phyloP scores from a whole-genome alignment of 2,797 vertebrate species.

The Alcedo quadribrachys region DNA sequence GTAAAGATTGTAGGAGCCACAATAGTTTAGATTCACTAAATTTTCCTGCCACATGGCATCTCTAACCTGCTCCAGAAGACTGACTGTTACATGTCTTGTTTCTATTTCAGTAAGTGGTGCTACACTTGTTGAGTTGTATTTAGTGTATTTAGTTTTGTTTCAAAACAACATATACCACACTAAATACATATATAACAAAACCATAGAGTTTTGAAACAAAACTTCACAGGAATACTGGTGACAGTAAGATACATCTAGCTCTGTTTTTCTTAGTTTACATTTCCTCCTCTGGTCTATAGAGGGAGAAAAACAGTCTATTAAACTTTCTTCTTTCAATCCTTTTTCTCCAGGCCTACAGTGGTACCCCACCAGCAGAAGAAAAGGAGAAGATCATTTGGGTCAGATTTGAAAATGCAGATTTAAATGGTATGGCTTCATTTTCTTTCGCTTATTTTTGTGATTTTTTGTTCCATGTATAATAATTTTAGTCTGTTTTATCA shows the following conservation, averaged over 20 bases:
- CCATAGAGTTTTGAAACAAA: neutral
- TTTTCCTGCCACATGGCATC: neutral
- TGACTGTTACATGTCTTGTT: neutral
- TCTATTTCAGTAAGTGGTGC: neutral
- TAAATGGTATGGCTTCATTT: slow-evolving; percentile 81
- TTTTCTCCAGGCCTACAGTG: slow-evolving; percentile 90
- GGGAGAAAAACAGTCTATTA: neutral
- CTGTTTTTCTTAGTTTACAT: neutral
- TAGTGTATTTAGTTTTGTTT: neutral
- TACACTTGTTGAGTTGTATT: neutral
- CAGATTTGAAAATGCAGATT: slow-evolving; percentile 95
- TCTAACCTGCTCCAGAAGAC: neutral
- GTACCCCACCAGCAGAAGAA: slow-evolving; percentile 91
- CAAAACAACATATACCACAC: no score
- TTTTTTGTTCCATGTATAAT: neutral
- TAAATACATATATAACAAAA: no score
- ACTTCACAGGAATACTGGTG: neutral
- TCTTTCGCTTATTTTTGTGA: neutral
- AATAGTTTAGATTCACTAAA: neutral
- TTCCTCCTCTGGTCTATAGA: neutral
- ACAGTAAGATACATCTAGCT: neutral
- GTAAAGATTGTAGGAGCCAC: neutral
- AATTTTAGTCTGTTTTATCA: neutral
- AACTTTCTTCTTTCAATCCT: neutral
- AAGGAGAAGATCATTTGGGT: slow-evolving; percentile 99